phyloP scores from a whole-genome alignment of 1,140 invertebrate genomes.

The Eupeodes corollae region DNA sequence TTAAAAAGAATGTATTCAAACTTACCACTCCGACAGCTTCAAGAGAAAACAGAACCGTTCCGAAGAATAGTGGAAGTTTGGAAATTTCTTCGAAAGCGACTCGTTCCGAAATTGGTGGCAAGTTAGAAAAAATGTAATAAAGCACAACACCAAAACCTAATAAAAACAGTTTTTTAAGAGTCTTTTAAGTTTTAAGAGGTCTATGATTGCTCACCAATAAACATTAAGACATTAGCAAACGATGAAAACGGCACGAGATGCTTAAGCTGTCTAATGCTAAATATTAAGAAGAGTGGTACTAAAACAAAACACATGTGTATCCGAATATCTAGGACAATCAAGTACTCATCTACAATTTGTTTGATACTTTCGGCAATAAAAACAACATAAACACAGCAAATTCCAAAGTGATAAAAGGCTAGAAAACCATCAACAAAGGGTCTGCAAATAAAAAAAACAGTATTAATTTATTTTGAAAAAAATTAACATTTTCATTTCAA shows the following conservation, averaged over 20 bases:
- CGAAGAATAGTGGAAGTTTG: slow-evolving; percentile 66
- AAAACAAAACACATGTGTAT: slow-evolving; percentile 44
- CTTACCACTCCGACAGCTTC: slow-evolving; percentile 80
- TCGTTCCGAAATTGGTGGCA: slow-evolving; percentile 47
- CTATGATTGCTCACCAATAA: slow-evolving; percentile 41
- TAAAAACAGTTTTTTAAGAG: background rate
- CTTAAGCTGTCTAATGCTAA: slow-evolving; percentile 65
- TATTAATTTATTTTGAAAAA: background rate
- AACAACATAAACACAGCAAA: slow-evolving; percentile 81
- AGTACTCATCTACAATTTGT: slow-evolving; percentile 42
- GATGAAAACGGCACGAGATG: slow-evolving; percentile 69
- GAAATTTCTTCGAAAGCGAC: slow-evolving; percentile 43
- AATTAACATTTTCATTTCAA: background rate
- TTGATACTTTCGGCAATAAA: slow-evolving; percentile 69
- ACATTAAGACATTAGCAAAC: slow-evolving; percentile 62
- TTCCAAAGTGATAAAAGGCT: slow-evolving; percentile 77
- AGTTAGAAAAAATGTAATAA: slow-evolving; percentile 50
- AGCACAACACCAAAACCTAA: slow-evolving; percentile 51
- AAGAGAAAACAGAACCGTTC: slow-evolving; percentile 77
- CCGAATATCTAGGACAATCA: slow-evolving; percentile 33
- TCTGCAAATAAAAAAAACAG: slow-evolving; percentile 23
- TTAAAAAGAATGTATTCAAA: slow-evolving; percentile 20
- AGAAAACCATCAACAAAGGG: slow-evolving; percentile 55
- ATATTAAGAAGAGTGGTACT: slow-evolving; percentile 55
- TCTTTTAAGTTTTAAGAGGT: background rate